Base-by-base conservation (phyloP, 2,888 invertebrate genomes). In the Rhagium mordax region DNA sequence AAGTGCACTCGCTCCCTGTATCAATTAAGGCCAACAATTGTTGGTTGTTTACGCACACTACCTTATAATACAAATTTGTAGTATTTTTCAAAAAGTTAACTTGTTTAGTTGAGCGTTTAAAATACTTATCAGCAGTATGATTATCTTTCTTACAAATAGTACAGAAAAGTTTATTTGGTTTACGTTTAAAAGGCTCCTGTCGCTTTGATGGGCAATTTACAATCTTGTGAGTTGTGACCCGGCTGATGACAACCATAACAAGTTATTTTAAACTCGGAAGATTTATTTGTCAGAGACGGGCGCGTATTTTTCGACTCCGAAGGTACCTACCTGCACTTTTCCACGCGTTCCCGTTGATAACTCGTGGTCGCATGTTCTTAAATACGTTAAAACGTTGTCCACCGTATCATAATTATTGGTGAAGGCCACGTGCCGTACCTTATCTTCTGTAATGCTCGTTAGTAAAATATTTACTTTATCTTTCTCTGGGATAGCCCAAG, bases 1-100 rank as follows among this genome's bases (percentile, higher is more conserved):
- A 24, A 10, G 55, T 21, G 20, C 55, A 55, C n/a, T 55, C 55
- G n/a, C 13, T 55, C n/a, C 57, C 57, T 48, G 48, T 48, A 48
- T 48, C 48, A 48, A 48, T 48, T 48, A 48, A 16, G 3, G 48
- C 48, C 6, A 48, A 48, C 3, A 48, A 6, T 16, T 48, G n/a
- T 3, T 48, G n/a, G 5, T 48, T 48, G 48, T 48, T 48, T 48
- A 48, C 16, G 10, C 5, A 49, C 6, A 49, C 49, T 16, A 16
- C 49, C 18, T 49, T 49, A 49, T 49, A 49, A 8, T 16, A 49
- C 8, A 49, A 18, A 6, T 49, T 49, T 5, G 49, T 18, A 49
- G 7, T 16, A 10, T 49, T 16, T 7, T 49, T 49, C 18, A 49
- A 49, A 16, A 49, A 49, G 18, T 49, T 49, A 16, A 49, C 49